Evolutionary conservation across 2,888 invertebrate genomes (phyloP), one percentile per base, ranked within the genome.

Genomic region (Polia nebulosa): DNA sequence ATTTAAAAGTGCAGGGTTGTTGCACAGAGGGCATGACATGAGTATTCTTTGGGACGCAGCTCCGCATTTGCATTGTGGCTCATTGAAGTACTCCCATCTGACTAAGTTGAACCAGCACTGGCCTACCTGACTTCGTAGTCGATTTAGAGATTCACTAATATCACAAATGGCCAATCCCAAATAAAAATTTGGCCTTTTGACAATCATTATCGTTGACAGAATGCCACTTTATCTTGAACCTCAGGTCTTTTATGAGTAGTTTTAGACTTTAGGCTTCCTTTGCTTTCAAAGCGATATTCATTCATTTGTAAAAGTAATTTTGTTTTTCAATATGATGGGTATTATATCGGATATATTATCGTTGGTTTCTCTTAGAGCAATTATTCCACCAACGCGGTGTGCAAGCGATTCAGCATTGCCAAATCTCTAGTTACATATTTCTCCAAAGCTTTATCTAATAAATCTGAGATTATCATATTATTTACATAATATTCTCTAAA

Each of bases 401-500:
- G 57, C 47, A 73, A 72, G 72, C 72, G 52, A 41, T 59, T 55
- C 39, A 71, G 55, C 75, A 60, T 70, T 59, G 65, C 65, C 41
- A 67, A 76, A 51, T 59, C 52, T 71, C 45, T 78, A 67, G 39
- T 41, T 72, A 64, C 72, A 76, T 77, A 78, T 76, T 71, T 62
- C 69, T 80, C 56, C 72, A 72, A 84, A 85, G 87, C 87, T 77
- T 75, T 78, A 75, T 76, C 80, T 86, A 87, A 79, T 78, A 82
- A 76, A 72, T 81, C 66, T 79, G 83, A 74, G 68, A 80, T 76
- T 79, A 77, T 81, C 53, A 49, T 83, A 63, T 83, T 86, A 86
- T 88, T 83, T 88, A 88, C 87, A 88, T 78, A 80, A 80, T 83
- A 82, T 77, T 72, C 67, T 85, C 77, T 79, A 64, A 25, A 61